These are phyloP conservation scores for Orientallactaga bullata DNA, from an alignment of 2,113 vertebrate genomes.

Conservation along the genomic window DNA sequence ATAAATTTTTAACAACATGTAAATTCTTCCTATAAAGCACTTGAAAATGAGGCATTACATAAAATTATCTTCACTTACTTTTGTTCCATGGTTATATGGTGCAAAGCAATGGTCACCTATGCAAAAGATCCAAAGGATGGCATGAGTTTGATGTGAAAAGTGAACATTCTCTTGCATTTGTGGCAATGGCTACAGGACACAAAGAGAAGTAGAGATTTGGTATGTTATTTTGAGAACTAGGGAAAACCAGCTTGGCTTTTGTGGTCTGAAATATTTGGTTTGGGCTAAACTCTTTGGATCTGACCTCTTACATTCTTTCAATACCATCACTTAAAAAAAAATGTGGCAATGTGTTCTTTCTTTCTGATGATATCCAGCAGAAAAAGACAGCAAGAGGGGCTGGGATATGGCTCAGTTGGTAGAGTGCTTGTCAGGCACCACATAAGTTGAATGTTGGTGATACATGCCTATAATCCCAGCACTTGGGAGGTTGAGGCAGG, in stretches of 20 bases:
- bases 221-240: constrained; percentile 67
- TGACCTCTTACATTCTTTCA: constrained; percentile 49
- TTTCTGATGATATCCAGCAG: constrained; percentile 29
- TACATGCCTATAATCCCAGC: background rate
- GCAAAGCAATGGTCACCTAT: background rate
- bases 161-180: constrained; percentile 32
- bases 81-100: constrained; percentile 2
- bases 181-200: background rate
- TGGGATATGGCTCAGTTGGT: background rate
- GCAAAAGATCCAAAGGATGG: background rate
- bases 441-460: too few relatives aligned
- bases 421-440: too few relatives aligned
- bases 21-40: background rate
- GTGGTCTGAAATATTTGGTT: constrained; percentile 64
- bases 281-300: constrained; percentile 46
- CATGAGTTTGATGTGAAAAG: constrained; percentile 23
- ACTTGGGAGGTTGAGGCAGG: background rate
- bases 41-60: background rate
- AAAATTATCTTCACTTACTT: constrained; percentile 28
- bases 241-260: constrained; percentile 40
- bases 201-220: constrained; percentile 21
- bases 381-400: constrained; percentile 30
- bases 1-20: background rate
- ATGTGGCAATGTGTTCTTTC: constrained; percentile 39
- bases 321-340: constrained; percentile 56